Conservation (phyloP, 1,140 invertebrate genomes). For the Phenacoccus solenopsis region DNA sequence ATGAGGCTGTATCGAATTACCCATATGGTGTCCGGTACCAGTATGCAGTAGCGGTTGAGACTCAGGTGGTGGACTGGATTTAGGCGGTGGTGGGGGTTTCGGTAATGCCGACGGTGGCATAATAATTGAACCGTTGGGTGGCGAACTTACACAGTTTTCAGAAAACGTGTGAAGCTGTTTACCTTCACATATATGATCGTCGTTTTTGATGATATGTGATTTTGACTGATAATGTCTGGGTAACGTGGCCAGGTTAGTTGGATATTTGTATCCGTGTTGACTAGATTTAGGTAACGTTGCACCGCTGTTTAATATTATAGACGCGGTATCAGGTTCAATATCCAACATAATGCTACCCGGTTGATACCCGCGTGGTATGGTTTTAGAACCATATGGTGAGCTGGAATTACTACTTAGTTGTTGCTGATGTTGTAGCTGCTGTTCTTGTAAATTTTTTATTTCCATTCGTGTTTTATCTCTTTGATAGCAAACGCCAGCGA, state of each 20-base stretch:
- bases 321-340: constrained; percentile 56
- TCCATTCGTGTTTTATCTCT: constrained; percentile 57
- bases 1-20: background rate
- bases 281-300: constrained; percentile 22
- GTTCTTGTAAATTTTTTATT: constrained; percentile 30
- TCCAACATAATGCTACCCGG: constrained; percentile 56
- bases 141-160: constrained; percentile 24
- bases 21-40: background rate
- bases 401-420: constrained; percentile 43
- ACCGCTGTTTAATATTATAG: constrained; percentile 46
- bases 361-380: constrained; percentile 51
- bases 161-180: constrained; percentile 22
- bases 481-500: constrained; percentile 87
- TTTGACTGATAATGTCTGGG: constrained; percentile 11
- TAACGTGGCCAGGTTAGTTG: constrained; percentile 20
- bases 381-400: constrained; percentile 53
- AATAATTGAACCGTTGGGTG: constrained; percentile 40
- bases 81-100: constrained; percentile 41
- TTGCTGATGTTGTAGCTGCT: constrained; percentile 18
- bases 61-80: constrained; percentile 42
- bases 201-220: constrained; percentile 33
- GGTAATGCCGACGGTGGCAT: constrained; percentile 41
- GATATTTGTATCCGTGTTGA: background rate
- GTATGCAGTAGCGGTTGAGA: constrained; percentile 37
- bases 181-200: constrained; percentile 28